These are phyloP conservation scores for Grapholita molesta DNA, from an alignment of 1,140 invertebrate genomes.

Conservation along the genomic window DNA sequence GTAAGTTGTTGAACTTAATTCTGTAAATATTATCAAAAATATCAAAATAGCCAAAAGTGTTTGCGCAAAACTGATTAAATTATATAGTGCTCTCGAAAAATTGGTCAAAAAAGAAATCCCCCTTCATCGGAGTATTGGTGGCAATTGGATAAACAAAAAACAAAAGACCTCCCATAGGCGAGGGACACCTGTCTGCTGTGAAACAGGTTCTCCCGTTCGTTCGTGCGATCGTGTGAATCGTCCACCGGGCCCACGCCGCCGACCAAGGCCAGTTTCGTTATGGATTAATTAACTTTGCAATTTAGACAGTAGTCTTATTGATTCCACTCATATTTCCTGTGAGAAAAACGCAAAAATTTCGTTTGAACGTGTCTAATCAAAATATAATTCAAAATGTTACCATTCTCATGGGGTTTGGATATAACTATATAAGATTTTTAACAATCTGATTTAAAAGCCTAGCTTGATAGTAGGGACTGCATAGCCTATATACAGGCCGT, in stretches of 20 bases:
- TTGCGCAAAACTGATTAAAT: too few relatives aligned
- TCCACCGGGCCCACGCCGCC: slow-evolving; percentile 1
- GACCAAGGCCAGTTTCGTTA: slow-evolving; percentile 14
- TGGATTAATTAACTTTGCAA: slow-evolving; percentile 13
- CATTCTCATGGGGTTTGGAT: too few relatives aligned
- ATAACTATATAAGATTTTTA: too few relatives aligned
- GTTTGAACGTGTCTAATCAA: too few relatives aligned
- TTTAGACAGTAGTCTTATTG: background rate
- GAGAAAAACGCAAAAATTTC: too few relatives aligned
- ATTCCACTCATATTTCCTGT: background rate
- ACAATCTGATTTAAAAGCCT: too few relatives aligned
- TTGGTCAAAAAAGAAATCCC: background rate
- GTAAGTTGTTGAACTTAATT: too few relatives aligned
- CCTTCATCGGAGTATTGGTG: background rate
- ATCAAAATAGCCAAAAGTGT: too few relatives aligned
- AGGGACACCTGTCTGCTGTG: slow-evolving; percentile 51
- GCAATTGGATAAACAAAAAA: slow-evolving; percentile 35
- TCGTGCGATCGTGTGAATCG: slow-evolving; percentile 49
- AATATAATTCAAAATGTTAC: too few relatives aligned
- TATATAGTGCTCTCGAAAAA: background rate
- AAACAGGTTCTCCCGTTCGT: slow-evolving; percentile 52
- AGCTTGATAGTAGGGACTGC: too few relatives aligned
- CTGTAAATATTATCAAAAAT: too few relatives aligned
- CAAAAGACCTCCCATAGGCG: slow-evolving; percentile 29
- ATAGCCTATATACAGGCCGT: too few relatives aligned